Evolutionary conservation across 1,140 invertebrate genomes (phyloP).

Genomic region (Cecropterus lyciades): DNA sequence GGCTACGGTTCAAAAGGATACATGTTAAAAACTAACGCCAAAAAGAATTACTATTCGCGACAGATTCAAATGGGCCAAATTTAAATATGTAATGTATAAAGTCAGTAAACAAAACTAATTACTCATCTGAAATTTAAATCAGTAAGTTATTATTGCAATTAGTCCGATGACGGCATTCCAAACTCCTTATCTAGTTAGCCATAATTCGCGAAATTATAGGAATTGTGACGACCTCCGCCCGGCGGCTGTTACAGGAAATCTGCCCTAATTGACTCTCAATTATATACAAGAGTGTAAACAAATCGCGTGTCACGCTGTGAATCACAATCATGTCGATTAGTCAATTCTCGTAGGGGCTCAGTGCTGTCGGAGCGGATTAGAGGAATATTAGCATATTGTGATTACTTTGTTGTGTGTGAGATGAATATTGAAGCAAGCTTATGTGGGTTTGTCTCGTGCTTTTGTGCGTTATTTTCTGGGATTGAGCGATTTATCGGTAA

Average conservation of each 20-base stretch:
- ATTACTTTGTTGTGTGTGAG: neutral
- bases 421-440: no score
- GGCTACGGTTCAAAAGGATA: no score
- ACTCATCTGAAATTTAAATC: neutral
- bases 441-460: no score
- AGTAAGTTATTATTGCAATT: neutral
- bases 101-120: neutral
- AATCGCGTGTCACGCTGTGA: constrained; percentile 32
- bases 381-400: constrained; percentile 17
- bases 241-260: constrained; percentile 23
- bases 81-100: no score
- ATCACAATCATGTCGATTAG: constrained; percentile 29
- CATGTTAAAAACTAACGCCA: no score
- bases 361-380: constrained; percentile 26
- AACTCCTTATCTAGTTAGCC: constrained; percentile 4
- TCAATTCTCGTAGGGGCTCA: constrained; percentile 15
- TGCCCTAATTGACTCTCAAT: constrained; percentile 43
- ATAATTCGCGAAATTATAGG: neutral
- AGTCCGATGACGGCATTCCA: constrained; percentile 14
- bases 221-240: constrained; percentile 26
- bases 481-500: no score
- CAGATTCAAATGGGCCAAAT: no score
- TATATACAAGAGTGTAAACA: constrained; percentile 42
- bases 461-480: no score
- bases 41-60: no score